Evolutionary conservation across 2,113 vertebrate species (phyloP).

Genomic region (Sula dactylatra): DNA sequence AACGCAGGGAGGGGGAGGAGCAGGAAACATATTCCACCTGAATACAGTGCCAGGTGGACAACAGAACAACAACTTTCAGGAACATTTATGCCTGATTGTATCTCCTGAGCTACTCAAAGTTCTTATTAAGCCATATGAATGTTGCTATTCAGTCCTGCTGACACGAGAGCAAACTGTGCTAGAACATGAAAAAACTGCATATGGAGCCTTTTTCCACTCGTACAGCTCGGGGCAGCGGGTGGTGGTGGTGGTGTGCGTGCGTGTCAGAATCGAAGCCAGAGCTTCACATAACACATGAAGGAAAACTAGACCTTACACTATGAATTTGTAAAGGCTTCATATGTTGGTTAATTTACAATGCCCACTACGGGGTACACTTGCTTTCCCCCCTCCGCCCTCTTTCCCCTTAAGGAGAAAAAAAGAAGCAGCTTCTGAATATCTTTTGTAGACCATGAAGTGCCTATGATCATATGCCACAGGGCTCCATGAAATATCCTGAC

Average conservation of each 20-base stretch:
- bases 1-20: fast-evolving
- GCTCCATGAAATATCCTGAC: background rate
- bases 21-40: background rate
- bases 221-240: background rate
- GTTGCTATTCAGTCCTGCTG: background rate
- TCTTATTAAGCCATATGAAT: background rate
- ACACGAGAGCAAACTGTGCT: background rate
- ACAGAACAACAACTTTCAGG: background rate
- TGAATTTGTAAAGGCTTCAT: background rate
- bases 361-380: background rate
- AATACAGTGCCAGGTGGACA: background rate
- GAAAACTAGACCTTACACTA: background rate
- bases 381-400: fast-evolving
- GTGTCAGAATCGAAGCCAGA: background rate
- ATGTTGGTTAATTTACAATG: background rate
- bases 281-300: background rate
- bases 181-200: background rate
- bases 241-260: fast-evolving
- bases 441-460: background rate
- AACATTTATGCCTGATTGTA: background rate
- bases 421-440: background rate
- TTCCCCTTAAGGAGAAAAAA: background rate
- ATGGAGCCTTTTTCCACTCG: background rate
- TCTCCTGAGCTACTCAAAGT: background rate
- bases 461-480: background rate